phyloP scores from a whole-genome alignment of 2,888 invertebrate species.

The Volucella inanis region DNA sequence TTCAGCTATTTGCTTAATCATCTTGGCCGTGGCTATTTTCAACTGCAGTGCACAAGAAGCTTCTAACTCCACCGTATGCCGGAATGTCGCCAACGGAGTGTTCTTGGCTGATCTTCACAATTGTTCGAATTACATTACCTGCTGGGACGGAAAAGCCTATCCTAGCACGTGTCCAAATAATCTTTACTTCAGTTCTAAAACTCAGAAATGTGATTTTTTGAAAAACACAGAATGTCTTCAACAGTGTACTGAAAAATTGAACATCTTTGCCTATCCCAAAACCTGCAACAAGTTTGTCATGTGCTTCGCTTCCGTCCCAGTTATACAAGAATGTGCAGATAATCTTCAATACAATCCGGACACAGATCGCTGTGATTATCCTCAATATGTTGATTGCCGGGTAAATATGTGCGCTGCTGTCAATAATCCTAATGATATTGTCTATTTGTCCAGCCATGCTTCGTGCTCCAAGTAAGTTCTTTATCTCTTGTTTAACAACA shows the following conservation, averaged over 20 bases:
- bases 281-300: conserved; percentile 80
- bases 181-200: conserved; percentile 61
- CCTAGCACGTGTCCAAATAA: conserved; percentile 73
- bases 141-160: conserved; percentile 76
- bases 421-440: conserved; percentile 77
- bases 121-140: conserved; percentile 78
- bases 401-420: conserved; percentile 78
- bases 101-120: conserved; percentile 76
- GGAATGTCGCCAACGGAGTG: conserved; percentile 75
- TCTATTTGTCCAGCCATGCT: conserved; percentile 78
- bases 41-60: conserved; percentile 8
- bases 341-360: conserved; percentile 79
- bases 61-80: conserved; percentile 76
- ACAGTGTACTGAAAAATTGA: conserved; percentile 76
- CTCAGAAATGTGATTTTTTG: conserved; percentile 76
- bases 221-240: conserved; percentile 76
- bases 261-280: conserved; percentile 78
- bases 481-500: background rate
- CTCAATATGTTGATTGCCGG: conserved; percentile 80
- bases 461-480: conserved; percentile 77
- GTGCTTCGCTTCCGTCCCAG: conserved; percentile 77
- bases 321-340: conserved; percentile 78
- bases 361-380: conserved; percentile 80
- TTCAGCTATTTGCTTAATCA: conserved; percentile 28
- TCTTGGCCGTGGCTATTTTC: conserved; percentile 33